phyloP scores from a whole-genome alignment of 1,140 invertebrate species.

The Eufriesea mexicana region DNA sequence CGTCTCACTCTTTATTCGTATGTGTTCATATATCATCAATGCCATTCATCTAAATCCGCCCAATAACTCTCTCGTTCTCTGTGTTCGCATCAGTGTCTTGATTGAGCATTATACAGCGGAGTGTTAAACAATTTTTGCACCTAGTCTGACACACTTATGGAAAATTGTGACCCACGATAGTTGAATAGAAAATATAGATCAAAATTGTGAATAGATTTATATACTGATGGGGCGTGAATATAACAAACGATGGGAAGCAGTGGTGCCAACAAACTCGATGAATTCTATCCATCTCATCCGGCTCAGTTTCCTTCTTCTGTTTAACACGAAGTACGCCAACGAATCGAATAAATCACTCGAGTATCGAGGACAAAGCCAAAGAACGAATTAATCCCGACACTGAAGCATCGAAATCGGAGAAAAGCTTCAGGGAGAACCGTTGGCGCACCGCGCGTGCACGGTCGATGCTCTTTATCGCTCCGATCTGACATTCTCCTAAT shows the following conservation, averaged over 20 bases:
- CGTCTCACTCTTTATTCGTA: not conserved
- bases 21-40: not conserved
- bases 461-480: not conserved
- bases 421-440: not conserved
- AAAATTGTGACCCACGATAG: not conserved
- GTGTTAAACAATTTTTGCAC: not conserved
- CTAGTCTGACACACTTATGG: not conserved
- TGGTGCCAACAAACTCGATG: not conserved
- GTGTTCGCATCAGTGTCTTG: not conserved
- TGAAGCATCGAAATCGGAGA: not conserved
- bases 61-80: not conserved
- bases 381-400: constrained; percentile 29
- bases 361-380: not conserved
- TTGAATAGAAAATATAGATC: not conserved
- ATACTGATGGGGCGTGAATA: not conserved
- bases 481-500: constrained; percentile 29
- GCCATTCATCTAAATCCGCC: not conserved
- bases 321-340: not conserved
- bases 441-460: not conserved
- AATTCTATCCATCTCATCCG: not conserved
- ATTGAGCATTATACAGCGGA: not conserved
- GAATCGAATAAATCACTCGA: constrained; percentile 7
- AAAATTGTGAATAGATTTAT: not conserved
- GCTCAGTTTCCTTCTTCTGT: not conserved
- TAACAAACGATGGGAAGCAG: not conserved